Evolutionary conservation across 2,888 invertebrate genomes (phyloP).

Genomic region (Tetranychus truncatus): DNA sequence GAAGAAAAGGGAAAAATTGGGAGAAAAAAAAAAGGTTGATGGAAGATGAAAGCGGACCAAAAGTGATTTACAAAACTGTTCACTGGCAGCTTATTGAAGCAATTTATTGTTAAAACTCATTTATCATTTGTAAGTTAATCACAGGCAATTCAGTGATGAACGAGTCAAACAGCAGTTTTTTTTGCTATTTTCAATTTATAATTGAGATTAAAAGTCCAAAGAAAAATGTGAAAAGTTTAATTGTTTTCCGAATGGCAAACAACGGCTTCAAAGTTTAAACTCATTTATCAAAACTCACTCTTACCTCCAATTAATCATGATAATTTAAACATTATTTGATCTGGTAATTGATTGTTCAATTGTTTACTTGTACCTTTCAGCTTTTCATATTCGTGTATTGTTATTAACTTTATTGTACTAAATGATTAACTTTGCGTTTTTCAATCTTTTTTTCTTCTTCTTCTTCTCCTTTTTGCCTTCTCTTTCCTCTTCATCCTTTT

Average conservation of each 20-base stretch:
- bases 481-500: not conserved
- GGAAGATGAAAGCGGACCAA: not conserved
- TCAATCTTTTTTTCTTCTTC: not conserved
- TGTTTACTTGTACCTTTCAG: too few species aligned
- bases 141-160: not conserved
- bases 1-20: not conserved
- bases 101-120: not conserved
- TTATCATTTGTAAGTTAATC: not conserved
- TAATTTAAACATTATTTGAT: too few species aligned
- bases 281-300: too few species aligned
- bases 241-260: too few species aligned
- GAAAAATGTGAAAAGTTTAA: too few species aligned
- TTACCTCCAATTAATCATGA: too few species aligned
- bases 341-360: too few species aligned
- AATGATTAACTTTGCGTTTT: not conserved
- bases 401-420: too few species aligned
- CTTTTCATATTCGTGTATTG: too few species aligned
- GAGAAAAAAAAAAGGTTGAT: too few species aligned
- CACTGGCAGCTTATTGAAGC: not conserved
- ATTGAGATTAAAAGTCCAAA: not conserved
- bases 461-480: not conserved
- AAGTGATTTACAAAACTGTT: not conserved
- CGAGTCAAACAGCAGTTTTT: not conserved
- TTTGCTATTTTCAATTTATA: not conserved
- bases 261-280: too few species aligned